These are phyloP conservation scores for Osedax frankpressi DNA, from an alignment of 2,888 invertebrate genomes.

Conservation along the genomic window DNA sequence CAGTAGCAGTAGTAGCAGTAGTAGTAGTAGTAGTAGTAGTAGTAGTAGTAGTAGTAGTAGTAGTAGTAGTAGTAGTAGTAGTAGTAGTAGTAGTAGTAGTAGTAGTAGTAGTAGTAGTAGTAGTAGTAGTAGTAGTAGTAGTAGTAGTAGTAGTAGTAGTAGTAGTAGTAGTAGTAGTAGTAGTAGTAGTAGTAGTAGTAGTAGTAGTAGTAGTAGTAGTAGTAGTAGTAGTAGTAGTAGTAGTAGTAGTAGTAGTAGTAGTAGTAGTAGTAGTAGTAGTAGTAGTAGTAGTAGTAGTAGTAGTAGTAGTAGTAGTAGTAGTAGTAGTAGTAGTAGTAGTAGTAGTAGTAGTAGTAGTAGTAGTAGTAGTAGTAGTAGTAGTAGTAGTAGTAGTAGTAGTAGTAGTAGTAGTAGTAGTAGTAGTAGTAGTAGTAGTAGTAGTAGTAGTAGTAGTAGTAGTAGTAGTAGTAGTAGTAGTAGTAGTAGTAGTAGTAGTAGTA, in stretches of 20 bases:
- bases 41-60: background rate
- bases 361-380: background rate
- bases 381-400: background rate
- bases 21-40: background rate
- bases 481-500: background rate
- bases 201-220: background rate
- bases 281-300: background rate
- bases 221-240: background rate
- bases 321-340: background rate
- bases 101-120: background rate
- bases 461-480: background rate
- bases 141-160: background rate
- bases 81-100: background rate
- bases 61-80: background rate
- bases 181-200: background rate
- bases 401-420: background rate
- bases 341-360: background rate
- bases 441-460: background rate
- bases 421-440: background rate
- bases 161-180: background rate
- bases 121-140: background rate
- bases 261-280: background rate
- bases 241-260: background rate
- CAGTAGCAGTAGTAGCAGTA: conserved; percentile 1
- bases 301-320: background rate